These are phyloP conservation scores for Pungitius pungitius DNA, from an alignment of 2,113 vertebrate species.

Conservation along the genomic window DNA sequence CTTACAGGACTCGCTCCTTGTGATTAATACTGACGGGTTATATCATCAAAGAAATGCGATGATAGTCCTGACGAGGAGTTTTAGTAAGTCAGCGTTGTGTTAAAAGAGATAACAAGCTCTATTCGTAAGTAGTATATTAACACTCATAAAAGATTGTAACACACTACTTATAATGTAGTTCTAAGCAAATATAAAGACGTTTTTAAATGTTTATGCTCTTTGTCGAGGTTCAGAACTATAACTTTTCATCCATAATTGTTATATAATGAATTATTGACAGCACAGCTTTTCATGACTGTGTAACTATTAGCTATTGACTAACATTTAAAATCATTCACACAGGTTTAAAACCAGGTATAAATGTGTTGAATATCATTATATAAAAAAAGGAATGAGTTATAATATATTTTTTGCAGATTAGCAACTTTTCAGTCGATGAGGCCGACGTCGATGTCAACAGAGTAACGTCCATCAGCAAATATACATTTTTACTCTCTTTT, in stretches of 20 bases:
- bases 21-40: conserved; percentile 35
- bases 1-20: conserved; percentile 6
- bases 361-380: background rate
- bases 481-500: background rate
- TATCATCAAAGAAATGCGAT: background rate
- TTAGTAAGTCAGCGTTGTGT: background rate
- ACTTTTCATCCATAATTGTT: conserved; percentile 2
- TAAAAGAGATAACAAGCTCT: background rate
- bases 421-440: background rate
- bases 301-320: background rate
- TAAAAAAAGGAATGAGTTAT: background rate
- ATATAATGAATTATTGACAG: background rate
- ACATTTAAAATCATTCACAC: background rate
- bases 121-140: conserved; percentile 10
- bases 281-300: background rate
- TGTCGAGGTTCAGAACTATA: background rate
- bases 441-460: no score
- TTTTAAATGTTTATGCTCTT: background rate
- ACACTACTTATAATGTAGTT: background rate
- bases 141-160: background rate
- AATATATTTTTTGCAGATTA: background rate
- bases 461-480: background rate
- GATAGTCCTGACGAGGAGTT: conserved; percentile 1
- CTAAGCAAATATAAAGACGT: background rate
- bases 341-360: background rate